Evolutionary conservation across 2,797 vertebrate species (phyloP), one percentile per base, ranked within the genome.

Genomic region (Lagocephalus sceleratus): DNA sequence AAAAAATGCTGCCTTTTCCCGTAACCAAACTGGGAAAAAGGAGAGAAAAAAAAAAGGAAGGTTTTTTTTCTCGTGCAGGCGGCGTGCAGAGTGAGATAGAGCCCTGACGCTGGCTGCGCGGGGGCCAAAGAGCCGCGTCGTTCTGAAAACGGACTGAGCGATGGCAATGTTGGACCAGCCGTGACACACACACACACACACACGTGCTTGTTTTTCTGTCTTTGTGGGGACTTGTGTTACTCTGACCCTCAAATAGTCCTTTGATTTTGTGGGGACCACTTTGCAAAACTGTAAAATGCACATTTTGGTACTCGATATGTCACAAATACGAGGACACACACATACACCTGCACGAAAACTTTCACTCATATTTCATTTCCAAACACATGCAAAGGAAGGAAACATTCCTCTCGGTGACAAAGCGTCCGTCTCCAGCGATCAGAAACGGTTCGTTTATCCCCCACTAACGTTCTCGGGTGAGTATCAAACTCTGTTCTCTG

Each of bases 1-100:
- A 90, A 91, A 89, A 91, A 90, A 89, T 79, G 87, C 87, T 86
- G 87, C 86, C 87, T 90, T 87, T 91, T 92, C 91, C 90, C 89
- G 90, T 90, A 92, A 92, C 85, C 88, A 89, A 88, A 85, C 84
- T 82, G 82, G 81, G 85, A 68, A 76, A 76, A 78, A 69, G 38
- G 25, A 25, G 23, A 62, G 53, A 22, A 72, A 66, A 65, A 59
- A 58, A 55, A 61, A 53, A 73, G 76, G 40, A 19, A 42, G 40
- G 40, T 4, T n/a, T 10, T n/a, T n/a, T n/a, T 69, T 85, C 85
- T 84, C 76, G 78, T 81, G 87, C 86, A 84, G 77, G 88, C 85
- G 85, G 90, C 72, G 80, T 87, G 83, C 84, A 67, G 78, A 83
- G 87, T 21, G 56, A 87, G 87, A 89, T 88, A 85, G 81, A 87